phyloP scores from a whole-genome alignment of 2,797 vertebrate species.

The Phrynocephalus vlangalii region DNA sequence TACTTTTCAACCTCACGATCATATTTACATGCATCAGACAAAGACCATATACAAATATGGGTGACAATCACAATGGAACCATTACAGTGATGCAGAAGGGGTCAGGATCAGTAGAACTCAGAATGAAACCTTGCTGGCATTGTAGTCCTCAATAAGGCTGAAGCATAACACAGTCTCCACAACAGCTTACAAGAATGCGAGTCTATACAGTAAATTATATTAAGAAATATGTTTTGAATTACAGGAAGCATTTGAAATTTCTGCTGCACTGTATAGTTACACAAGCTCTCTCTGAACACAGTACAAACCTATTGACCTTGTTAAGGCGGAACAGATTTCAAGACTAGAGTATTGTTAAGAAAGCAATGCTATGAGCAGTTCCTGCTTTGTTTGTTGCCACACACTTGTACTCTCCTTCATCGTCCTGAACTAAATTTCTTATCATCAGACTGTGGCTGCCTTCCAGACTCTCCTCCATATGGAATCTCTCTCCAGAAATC shows the following conservation, averaged over 20 bases:
- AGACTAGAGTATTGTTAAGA: constrained; percentile 76
- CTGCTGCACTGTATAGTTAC: constrained; percentile 44
- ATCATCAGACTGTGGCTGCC: constrained; percentile 91
- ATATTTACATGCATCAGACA: constrained; percentile 70
- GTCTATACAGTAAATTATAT: constrained; percentile 57
- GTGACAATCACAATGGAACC: constrained; percentile 34
- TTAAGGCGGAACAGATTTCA: constrained; percentile 17
- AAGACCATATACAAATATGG: constrained; percentile 51
- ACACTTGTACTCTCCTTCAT: constrained; percentile 93
- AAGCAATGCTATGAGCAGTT: constrained; percentile 82
- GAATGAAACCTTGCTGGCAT: neutral
- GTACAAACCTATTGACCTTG: constrained; percentile 39
- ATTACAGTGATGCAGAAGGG: constrained; percentile 59
- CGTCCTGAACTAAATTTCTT: constrained; percentile 82
- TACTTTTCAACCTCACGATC: constrained; percentile 51
- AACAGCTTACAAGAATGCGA: constrained; percentile 40
- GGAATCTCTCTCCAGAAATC: constrained; percentile 85
- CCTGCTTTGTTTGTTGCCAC: constrained; percentile 88
- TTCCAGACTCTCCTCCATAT: constrained; percentile 85
- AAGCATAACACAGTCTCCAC: constrained; percentile 46
- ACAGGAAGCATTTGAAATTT: constrained; percentile 64
- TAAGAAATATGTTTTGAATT: constrained; percentile 52
- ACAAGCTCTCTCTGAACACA: constrained; percentile 39
- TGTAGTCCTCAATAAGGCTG: constrained; percentile 46
- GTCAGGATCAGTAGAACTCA: constrained; percentile 43